Evolutionary conservation across 2,888 invertebrate genomes (phyloP).

Genomic region (Macropis europaea): DNA sequence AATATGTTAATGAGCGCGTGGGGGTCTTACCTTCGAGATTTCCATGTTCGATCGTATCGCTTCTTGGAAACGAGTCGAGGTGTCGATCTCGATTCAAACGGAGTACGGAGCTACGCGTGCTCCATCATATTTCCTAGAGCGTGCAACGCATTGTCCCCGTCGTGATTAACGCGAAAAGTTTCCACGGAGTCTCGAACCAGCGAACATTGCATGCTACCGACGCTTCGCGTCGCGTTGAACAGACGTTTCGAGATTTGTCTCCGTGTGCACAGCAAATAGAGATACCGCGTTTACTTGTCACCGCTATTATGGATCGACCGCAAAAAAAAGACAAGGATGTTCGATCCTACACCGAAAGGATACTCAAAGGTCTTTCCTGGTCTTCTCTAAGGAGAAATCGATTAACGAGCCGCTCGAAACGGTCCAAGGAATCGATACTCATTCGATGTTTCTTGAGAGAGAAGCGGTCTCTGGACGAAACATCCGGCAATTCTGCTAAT

Average conservation of each 20-base stretch:
- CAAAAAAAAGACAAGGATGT: constrained; percentile 37
- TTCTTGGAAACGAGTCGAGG: constrained; percentile 58
- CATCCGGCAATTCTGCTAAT: too few relatives aligned
- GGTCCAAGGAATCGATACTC: background rate
- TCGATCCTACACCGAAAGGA: constrained; percentile 23
- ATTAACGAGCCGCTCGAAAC: constrained; percentile 22
- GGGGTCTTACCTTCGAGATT: constrained; percentile 62
- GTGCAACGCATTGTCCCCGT: background rate
- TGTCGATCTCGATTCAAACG: constrained; percentile 46
- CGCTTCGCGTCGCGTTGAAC: background rate
- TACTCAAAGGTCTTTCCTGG: constrained; percentile 41
- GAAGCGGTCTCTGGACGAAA: too few relatives aligned
- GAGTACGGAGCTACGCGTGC: constrained; percentile 3
- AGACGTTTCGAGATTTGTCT: background rate
- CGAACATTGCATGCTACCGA: too few relatives aligned
- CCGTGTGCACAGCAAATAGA: background rate
- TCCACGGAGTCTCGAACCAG: too few relatives aligned
- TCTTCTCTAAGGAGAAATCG: constrained; percentile 44
- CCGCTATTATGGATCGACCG: constrained; percentile 8
- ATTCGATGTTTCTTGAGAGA: too few relatives aligned
- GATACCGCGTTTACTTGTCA: background rate
- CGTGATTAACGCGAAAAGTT: too few relatives aligned
- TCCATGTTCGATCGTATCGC: constrained; percentile 64
- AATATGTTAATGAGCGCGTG: constrained; percentile 70
- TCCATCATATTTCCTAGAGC: constrained; percentile 19